phyloP scores from a whole-genome alignment of 2,888 invertebrate species.

The Strigamia maritima region DNA sequence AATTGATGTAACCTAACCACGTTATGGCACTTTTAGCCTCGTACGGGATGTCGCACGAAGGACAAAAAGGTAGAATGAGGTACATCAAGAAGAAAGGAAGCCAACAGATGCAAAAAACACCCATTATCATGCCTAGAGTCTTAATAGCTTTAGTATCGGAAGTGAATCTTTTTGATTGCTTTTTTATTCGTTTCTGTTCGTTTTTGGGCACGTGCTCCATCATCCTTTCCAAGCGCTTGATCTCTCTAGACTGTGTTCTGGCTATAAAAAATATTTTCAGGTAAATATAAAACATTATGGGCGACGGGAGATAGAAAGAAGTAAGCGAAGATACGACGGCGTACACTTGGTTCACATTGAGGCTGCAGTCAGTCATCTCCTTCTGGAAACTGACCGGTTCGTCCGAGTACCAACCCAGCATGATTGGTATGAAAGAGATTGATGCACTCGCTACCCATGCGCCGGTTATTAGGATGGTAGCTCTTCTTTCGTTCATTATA shows the following conservation, averaged over 20 bases:
- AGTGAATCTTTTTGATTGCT: slow-evolving; percentile 39
- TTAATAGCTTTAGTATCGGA: slow-evolving; percentile 92
- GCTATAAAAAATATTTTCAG: slow-evolving; percentile 75
- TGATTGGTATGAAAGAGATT: slow-evolving; percentile 51
- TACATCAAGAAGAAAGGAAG: slow-evolving; percentile 96
- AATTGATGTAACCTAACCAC: slow-evolving; percentile 90
- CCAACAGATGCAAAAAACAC: slow-evolving; percentile 97
- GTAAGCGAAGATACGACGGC: slow-evolving; percentile 88
- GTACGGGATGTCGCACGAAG: slow-evolving; percentile 41
- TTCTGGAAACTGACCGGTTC: slow-evolving; percentile 10
- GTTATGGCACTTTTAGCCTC: slow-evolving; percentile 68
- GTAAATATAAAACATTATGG: slow-evolving; percentile 94
- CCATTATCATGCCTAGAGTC: slow-evolving; percentile 95
- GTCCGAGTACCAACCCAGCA: slow-evolving; percentile 49
- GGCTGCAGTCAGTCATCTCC: slow-evolving; percentile 58
- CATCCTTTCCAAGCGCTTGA: slow-evolving; percentile 46
- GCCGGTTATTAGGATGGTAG: slow-evolving; percentile 46
- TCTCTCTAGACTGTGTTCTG: slow-evolving; percentile 47
- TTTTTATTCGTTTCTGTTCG: slow-evolving; percentile 41
- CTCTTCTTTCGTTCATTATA: slow-evolving; percentile 46
- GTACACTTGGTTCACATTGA: slow-evolving; percentile 84
- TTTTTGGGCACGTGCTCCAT: slow-evolving; percentile 44
- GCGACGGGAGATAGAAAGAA: slow-evolving; percentile 89
- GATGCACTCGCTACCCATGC: slow-evolving; percentile 48
- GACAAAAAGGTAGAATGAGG: slow-evolving; percentile 76